A percentile compares a stretch with the other conserved stretches of the same genome.
phyloP scores from a whole-genome alignment of 92 coral and sea anemone genomes.

The Epizoanthus ramosus region DNA sequence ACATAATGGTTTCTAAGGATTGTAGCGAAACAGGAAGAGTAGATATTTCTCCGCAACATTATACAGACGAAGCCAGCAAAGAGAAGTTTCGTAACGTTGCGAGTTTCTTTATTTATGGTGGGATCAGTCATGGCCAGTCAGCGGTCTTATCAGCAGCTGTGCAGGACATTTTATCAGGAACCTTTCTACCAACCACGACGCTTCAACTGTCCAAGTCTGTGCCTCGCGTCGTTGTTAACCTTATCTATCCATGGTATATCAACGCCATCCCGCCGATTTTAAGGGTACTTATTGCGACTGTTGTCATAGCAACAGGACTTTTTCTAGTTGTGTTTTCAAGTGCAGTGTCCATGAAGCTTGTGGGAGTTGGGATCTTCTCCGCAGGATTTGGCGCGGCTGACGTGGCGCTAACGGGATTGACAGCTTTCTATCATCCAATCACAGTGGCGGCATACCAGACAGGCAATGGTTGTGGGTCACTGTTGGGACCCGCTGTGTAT shows the following conservation, averaged over 20 bases:
- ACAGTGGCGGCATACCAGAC: conserved; percentile 35
- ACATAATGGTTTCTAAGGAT: too few relatives aligned
- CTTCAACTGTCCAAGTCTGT: conserved; percentile 26
- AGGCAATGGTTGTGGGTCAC: conserved; percentile 15
- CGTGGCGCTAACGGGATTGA: conserved; percentile 13
- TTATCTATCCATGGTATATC: conserved; percentile 12
- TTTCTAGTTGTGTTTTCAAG: conserved; percentile 12
- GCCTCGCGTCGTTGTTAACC: conserved; percentile 24
- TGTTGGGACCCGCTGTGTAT: conserved; percentile 9
- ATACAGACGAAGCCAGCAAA: neutral
- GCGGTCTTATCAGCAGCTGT: conserved; percentile 39
- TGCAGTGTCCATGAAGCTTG: neutral
- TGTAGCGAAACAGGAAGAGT: too few relatives aligned
- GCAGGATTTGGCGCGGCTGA: conserved; percentile 36
- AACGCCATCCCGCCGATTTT: conserved; percentile 18
- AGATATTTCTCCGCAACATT: too few relatives aligned
- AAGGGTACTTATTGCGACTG: conserved; percentile 20
- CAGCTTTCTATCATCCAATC: conserved; percentile 33
- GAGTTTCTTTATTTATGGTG: conserved; percentile 26
- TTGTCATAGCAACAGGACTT: conserved; percentile 38
- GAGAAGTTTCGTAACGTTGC: conserved; percentile 24
- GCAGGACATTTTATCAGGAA: conserved; percentile 27
- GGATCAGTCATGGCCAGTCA: conserved; percentile 44
- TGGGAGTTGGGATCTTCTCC: conserved; percentile 31
- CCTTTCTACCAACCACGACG: conserved; percentile 22